phyloP scores from a whole-genome alignment of 2,797 vertebrate species.

The Chaetodon trifasciatus region DNA sequence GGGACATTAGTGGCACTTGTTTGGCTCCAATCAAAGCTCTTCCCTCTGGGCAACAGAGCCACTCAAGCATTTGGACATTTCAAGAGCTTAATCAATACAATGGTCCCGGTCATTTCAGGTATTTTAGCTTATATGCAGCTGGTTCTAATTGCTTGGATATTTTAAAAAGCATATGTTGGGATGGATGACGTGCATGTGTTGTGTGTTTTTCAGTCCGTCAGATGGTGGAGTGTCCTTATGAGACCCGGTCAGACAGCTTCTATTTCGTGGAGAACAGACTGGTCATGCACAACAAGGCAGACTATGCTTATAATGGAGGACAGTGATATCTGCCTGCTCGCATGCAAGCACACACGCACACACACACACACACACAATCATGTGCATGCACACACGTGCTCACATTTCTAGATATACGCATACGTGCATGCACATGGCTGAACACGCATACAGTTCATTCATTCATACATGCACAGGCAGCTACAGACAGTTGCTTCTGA shows the following conservation, averaged over 20 bases:
- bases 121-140: neutral
- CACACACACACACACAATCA: conserved; percentile 1
- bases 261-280: conserved; percentile 96
- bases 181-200: conserved; percentile 31
- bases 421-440: conserved; percentile 28
- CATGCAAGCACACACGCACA: conserved; percentile 26
- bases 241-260: conserved; percentile 95
- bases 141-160: neutral
- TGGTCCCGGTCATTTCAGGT: neutral
- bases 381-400: conserved; percentile 23
- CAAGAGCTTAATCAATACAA: neutral
- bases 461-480: conserved; percentile 12
- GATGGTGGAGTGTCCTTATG: conserved; percentile 94
- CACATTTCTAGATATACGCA: conserved; percentile 16
- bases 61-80: neutral
- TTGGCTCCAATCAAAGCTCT: neutral
- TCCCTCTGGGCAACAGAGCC: neutral
- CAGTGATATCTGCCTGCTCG: conserved; percentile 70
- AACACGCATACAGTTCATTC: conserved; percentile 16
- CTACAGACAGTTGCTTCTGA: conserved; percentile 10
- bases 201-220: conserved; percentile 87
- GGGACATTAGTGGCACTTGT: neutral
- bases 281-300: conserved; percentile 97
- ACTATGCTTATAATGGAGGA: conserved; percentile 94
- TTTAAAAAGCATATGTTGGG: neutral